Evolutionary conservation across 1,140 invertebrate species (phyloP), one percentile per base, ranked within the genome.

Genomic region (Bombus breviceps): DNA sequence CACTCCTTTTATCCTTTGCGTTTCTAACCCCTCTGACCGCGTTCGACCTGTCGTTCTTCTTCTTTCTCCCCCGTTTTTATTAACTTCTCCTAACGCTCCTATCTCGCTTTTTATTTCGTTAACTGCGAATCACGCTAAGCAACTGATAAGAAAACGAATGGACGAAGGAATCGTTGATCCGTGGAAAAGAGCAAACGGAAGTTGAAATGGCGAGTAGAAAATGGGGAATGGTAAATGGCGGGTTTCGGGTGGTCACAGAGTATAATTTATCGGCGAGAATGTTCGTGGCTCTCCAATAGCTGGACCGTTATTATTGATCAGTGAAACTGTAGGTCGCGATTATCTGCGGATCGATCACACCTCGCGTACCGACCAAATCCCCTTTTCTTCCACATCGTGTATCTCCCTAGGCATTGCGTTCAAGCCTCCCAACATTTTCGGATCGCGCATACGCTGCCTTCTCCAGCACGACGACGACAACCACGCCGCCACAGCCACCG

Each of bases 321-420:
- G 6, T n/a, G 43, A 66, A 57, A 77, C 57, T 81, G 32, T 81
- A 57, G 79, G 78, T 86, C 79, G 71, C 62, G 84, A 86, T 86
- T 86, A 86, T 82, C 72, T 28, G 22, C 34, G 57, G 79, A 86
- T 86, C 79, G 84, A 86, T 86, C 62, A 64, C 53, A 66, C 47
- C 1, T 53, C 66, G 39, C 32, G 15, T 13, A n/a, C 15, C 62
- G 37, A 76, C 71, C 75, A 43, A 69, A 43, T 43, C 72, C 64
- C 72, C 28, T 86, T 78, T 71, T 47, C 66, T 71, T 79, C 66
- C 82, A 5, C n/a, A 34, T 71, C 64, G 47, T 8, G 34, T 59
- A 28, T 59, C 32, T 66, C 41, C 59, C 53, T 73, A 12, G 32
- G 8, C 73, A 12, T 3, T 25, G 37, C 79, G 47, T 53, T 22